Evolutionary conservation across 1,140 invertebrate species (phyloP).

Genomic region (Bombus confusus): DNA sequence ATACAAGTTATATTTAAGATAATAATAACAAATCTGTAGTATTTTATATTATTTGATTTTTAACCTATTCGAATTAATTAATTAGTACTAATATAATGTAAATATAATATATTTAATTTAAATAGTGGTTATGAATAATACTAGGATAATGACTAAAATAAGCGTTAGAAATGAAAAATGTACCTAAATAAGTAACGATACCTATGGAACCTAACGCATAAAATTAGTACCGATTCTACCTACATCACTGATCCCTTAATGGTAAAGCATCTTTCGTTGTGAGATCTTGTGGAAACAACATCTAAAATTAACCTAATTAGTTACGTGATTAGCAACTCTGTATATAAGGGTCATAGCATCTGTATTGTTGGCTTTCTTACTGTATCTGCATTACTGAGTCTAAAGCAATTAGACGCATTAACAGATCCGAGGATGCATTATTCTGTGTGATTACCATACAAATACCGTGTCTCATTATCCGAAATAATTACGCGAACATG

Average conservation of each 20-base stretch:
- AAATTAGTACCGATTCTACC: not conserved
- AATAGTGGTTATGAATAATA: too few species aligned
- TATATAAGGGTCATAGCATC: not conserved
- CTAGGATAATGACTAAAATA: too few species aligned
- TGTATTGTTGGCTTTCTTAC: conserved; percentile 45
- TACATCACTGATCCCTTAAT: conserved; percentile 26
- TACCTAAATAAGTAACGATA: too few species aligned
- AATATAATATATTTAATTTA: too few species aligned
- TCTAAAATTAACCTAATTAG: conserved; percentile 61
- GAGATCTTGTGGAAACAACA: not conserved
- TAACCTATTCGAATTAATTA: too few species aligned
- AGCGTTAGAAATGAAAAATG: too few species aligned
- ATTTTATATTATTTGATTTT: too few species aligned
- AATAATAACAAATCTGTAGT: not conserved
- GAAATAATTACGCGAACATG: conserved; percentile 20
- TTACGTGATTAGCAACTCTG: conserved; percentile 46
- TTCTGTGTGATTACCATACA: not conserved
- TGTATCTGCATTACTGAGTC: not conserved
- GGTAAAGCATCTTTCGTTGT: conserved; percentile 11
- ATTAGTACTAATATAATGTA: too few species aligned
- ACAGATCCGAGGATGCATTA: conserved; percentile 4
- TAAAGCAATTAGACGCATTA: conserved; percentile 31
- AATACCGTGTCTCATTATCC: conserved; percentile 13
- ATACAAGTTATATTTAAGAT: not conserved
- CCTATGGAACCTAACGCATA: too few species aligned